A percentile compares a stretch with the other conserved stretches of the same genome.
These are phyloP conservation scores for Australoheros facetus DNA, from an alignment of 2,797 vertebrate species.

Conservation along the genomic window DNA sequence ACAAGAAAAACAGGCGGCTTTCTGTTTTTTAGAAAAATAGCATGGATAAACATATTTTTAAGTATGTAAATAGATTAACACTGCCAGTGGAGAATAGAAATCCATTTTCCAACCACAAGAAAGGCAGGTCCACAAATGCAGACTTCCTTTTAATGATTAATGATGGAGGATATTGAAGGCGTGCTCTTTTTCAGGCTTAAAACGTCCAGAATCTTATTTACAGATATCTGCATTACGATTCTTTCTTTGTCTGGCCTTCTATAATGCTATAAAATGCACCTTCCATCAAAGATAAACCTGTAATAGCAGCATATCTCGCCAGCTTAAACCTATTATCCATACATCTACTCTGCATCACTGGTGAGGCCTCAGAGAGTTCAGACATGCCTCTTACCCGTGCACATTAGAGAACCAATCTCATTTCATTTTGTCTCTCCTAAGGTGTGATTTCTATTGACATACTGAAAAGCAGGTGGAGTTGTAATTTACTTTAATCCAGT, in stretches of 20 bases:
- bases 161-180: constrained; percentile 47
- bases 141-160: constrained; percentile 58
- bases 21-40: constrained; percentile 17
- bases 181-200: constrained; percentile 49
- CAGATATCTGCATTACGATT: constrained; percentile 57
- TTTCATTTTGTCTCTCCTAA: constrained; percentile 65
- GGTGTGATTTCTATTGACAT: constrained; percentile 68
- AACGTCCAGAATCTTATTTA: constrained; percentile 62
- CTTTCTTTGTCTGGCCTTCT: constrained; percentile 52
- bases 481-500: constrained; percentile 64
- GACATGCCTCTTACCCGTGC: constrained; percentile 34
- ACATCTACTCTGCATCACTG: constrained; percentile 63
- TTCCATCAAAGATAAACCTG: constrained; percentile 68
- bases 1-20: not conserved
- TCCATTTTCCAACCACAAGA: constrained; percentile 45
- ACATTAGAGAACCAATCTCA: constrained; percentile 54
- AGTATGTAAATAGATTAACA: constrained; percentile 24
- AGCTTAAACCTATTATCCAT: constrained; percentile 68
- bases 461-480: constrained; percentile 53
- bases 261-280: constrained; percentile 66
- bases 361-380: constrained; percentile 48
- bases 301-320: constrained; percentile 53
- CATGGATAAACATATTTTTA: constrained; percentile 34
- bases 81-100: constrained; percentile 8
- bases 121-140: constrained; percentile 11